phyloP scores from a whole-genome alignment of 2,113 vertebrate species.

The Perca fluviatilis region DNA sequence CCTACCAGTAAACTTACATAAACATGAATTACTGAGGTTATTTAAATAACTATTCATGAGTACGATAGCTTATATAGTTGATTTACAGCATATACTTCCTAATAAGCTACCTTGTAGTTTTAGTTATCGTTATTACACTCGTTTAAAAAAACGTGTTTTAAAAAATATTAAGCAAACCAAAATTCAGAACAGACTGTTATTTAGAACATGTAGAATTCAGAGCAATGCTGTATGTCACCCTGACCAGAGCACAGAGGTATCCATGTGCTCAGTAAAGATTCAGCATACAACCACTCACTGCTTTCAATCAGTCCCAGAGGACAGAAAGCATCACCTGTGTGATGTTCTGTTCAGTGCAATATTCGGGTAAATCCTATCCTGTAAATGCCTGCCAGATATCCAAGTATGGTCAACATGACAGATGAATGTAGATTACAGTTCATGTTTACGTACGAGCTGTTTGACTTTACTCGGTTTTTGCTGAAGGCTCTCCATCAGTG shows the following conservation, averaged over 20 bases:
- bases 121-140: too few relatives aligned
- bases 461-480: neutral
- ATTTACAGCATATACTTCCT: too few relatives aligned
- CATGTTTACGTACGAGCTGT: neutral
- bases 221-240: neutral
- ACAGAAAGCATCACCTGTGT: neutral
- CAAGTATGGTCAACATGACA: neutral
- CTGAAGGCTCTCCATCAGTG: neutral
- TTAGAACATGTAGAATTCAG: neutral
- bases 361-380: neutral
- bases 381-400: neutral
- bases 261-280: neutral
- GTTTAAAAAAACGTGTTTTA: neutral
- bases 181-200: neutral
- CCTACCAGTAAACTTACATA: neutral
- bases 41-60: neutral
- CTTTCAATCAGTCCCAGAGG: neutral
- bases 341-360: neutral
- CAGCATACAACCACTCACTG: neutral
- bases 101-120: neutral
- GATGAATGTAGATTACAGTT: neutral
- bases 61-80: neutral
- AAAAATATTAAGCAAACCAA: neutral
- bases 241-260: neutral
- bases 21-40: neutral